Percentiles rank a stretch among this genome's conserved stretches.
phyloP scores from a whole-genome alignment of 2,113 vertebrate species.

The Delphinapterus leucas region DNA sequence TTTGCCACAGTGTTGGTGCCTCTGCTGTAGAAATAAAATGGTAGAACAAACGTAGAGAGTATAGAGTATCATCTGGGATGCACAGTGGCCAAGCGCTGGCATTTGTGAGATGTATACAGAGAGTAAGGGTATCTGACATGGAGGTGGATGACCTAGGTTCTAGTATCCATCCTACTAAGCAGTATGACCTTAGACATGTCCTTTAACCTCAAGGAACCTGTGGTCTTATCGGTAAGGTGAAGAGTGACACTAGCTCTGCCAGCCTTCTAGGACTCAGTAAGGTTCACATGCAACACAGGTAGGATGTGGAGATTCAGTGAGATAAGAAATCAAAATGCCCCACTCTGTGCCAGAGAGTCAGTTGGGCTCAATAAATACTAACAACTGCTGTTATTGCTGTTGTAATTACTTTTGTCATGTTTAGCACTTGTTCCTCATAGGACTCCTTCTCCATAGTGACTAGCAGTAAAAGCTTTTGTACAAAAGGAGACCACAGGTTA shows the following conservation, averaged over 20 bases:
- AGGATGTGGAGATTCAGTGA: neutral
- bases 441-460: neutral
- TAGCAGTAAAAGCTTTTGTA: neutral
- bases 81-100: neutral
- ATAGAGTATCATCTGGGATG: neutral
- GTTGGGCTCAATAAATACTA: neutral
- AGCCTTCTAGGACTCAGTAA: neutral
- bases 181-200: neutral
- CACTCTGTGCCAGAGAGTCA: neutral
- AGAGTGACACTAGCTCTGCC: neutral
- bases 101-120: neutral
- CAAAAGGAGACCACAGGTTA: neutral
- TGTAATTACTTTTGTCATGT: neutral
- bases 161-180: neutral
- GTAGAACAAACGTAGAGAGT: neutral
- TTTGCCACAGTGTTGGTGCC: conserved; percentile 23
- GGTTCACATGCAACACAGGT: neutral
- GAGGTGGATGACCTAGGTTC: neutral
- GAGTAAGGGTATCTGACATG: neutral
- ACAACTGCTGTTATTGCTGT: neutral
- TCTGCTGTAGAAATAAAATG: conserved; percentile 48
- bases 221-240: neutral
- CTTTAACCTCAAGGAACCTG: neutral
- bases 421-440: neutral
- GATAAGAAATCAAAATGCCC: neutral